Evolutionary conservation across 2,888 invertebrate genomes (phyloP).

Genomic region (Noctua janthe): DNA sequence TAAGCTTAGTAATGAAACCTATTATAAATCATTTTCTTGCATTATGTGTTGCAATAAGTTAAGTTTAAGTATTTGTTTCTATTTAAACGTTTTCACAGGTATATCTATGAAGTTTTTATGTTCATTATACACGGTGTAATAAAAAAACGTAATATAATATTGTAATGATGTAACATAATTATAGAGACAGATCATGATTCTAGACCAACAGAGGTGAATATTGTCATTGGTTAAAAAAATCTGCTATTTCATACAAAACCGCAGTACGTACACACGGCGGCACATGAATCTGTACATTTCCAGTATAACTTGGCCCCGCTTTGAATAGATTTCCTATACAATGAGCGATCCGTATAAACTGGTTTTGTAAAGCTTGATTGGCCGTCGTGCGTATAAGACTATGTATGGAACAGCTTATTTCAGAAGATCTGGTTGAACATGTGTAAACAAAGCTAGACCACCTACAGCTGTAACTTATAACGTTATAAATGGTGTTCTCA

Average conservation of each 20-base stretch:
- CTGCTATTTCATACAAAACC: not conserved
- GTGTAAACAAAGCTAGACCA: too few relatives aligned
- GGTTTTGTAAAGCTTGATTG: too few relatives aligned
- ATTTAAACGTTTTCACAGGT: not conserved
- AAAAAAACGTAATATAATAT: not conserved
- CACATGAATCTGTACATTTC: too few relatives aligned
- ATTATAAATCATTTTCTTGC: constrained; percentile 33
- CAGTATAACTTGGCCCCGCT: too few relatives aligned
- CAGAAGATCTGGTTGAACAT: too few relatives aligned
- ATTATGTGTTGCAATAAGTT: constrained; percentile 17
- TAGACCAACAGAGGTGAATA: not conserved
- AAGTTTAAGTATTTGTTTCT: not conserved
- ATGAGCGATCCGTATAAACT: too few relatives aligned
- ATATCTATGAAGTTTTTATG: not conserved
- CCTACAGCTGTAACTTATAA: too few relatives aligned
- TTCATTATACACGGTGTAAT: not conserved
- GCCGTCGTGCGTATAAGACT: too few relatives aligned
- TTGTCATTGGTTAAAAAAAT: not conserved
- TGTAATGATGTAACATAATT: not conserved
- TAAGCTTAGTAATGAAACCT: constrained; percentile 16
- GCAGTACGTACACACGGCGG: too few relatives aligned
- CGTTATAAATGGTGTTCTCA: not conserved
- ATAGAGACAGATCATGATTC: not conserved
- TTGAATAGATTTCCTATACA: too few relatives aligned
- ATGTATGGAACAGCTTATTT: too few relatives aligned